Percentiles rank a stretch among this genome's conserved stretches.
These are phyloP conservation scores for Atherinomorus stipes DNA, from an alignment of 2,113 vertebrate genomes.

Conservation along the genomic window DNA sequence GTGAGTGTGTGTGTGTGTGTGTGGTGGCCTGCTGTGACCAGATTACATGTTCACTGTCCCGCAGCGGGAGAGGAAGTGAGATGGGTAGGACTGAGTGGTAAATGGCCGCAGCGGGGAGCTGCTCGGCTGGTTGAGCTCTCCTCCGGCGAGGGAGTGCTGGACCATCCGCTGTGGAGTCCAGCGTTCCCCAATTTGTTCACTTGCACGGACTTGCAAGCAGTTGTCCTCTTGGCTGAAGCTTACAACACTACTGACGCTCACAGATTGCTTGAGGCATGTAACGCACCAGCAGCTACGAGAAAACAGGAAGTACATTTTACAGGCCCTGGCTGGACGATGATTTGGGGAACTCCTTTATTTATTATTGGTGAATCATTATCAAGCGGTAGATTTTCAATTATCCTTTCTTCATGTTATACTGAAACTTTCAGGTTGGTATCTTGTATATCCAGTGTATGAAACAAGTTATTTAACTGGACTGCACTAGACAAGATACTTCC, in stretches of 20 bases:
- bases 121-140: constrained; percentile 58
- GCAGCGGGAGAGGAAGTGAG: constrained; percentile 70
- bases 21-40: constrained; percentile 71
- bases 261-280: neutral
- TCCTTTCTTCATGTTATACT: neutral
- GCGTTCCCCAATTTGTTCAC: constrained; percentile 35
- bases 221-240: neutral
- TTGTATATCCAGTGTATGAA: neutral
- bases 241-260: constrained; percentile 15
- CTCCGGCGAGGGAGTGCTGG: constrained; percentile 36
- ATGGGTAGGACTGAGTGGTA: constrained; percentile 69
- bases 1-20: constrained; percentile 39
- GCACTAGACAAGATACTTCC: constrained; percentile 3
- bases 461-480: neutral
- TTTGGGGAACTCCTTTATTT: neutral
- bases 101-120: constrained; percentile 67
- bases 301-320: neutral
- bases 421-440: neutral
- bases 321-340: neutral
- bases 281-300: constrained; percentile 1
- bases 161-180: constrained; percentile 40
- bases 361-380: neutral
- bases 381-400: neutral
- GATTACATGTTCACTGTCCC: constrained; percentile 80
- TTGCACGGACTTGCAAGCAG: constrained; percentile 10